phyloP scores from a whole-genome alignment of 2,797 vertebrate genomes.

The Emydoidea blandingii region DNA sequence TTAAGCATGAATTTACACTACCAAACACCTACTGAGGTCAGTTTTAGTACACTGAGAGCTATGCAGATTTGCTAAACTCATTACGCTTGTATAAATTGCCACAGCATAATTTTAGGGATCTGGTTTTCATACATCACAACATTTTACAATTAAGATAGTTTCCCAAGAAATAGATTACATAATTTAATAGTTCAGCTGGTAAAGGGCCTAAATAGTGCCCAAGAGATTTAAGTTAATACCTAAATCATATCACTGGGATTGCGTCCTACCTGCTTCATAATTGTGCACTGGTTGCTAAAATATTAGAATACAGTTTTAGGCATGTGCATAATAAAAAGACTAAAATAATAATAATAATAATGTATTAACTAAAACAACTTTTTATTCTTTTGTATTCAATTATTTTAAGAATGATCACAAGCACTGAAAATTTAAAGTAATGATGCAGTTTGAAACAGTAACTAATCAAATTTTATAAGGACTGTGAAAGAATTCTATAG shows the following conservation, averaged over 20 bases:
- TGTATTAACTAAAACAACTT: conserved; percentile 15
- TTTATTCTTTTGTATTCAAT: not conserved
- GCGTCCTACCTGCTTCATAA: conserved; percentile 49
- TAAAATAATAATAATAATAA: conserved; percentile 20
- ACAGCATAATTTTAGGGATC: conserved; percentile 62
- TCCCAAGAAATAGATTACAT: conserved; percentile 68
- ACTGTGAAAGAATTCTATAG: not conserved
- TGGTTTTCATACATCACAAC: conserved; percentile 73
- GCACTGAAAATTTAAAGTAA: not conserved
- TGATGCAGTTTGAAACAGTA: not conserved
- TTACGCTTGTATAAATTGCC: conserved; percentile 60
- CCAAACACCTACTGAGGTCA: conserved; percentile 28
- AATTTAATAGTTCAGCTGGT: conserved; percentile 70
- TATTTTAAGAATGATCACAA: not conserved
- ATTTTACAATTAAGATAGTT: conserved; percentile 67
- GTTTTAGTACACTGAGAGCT: not conserved
- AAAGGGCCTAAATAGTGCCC: conserved; percentile 44
- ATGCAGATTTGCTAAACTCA: conserved; percentile 65
- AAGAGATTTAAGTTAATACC: conserved; percentile 67
- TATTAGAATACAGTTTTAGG: conserved; percentile 45
- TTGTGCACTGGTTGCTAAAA: conserved; percentile 65
- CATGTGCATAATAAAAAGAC: conserved; percentile 23
- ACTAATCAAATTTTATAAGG: not conserved
- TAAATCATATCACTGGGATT: conserved; percentile 62
- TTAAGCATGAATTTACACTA: not conserved